Percentiles rank a stretch among this genome's conserved stretches.
Evolutionary conservation across 2,113 vertebrate genomes (phyloP).

Genomic region (Sceloporus undulatus): DNA sequence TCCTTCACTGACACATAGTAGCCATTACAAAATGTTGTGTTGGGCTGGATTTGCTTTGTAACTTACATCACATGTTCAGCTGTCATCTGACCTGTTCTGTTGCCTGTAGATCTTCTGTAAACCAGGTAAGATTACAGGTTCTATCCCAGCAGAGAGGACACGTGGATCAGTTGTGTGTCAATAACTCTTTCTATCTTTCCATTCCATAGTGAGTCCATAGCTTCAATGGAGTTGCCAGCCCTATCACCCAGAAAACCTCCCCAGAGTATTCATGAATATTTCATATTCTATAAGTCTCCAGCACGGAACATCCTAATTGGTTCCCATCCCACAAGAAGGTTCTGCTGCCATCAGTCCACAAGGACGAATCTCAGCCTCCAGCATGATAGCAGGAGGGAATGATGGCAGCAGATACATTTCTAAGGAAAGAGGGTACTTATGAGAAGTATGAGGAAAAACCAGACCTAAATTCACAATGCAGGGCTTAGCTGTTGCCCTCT

Average conservation of each 20-base stretch:
- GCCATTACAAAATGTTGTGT: too few relatives aligned
- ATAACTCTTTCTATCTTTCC: background rate
- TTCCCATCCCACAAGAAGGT: too few relatives aligned
- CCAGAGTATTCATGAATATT: background rate
- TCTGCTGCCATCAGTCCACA: background rate
- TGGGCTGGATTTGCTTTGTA: too few relatives aligned
- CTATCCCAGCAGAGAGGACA: background rate
- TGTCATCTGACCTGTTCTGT: background rate
- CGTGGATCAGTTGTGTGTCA: background rate
- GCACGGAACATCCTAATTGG: too few relatives aligned
- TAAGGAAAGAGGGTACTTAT: background rate
- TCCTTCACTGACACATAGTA: too few relatives aligned
- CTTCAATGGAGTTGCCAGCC: background rate
- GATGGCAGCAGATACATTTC: background rate
- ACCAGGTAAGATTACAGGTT: background rate
- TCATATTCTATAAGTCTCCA: background rate
- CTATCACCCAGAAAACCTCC: background rate
- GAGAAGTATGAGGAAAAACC: background rate
- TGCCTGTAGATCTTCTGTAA: background rate
- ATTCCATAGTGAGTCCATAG: background rate
- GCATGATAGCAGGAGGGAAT: background rate
- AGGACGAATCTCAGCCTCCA: background rate
- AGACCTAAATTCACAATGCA: too few relatives aligned
- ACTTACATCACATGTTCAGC: too few relatives aligned
- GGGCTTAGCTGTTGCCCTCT: background rate